Evolutionary conservation across 1,140 invertebrate species (phyloP), one percentile per base, ranked within the genome.

Genomic region (Latrodectus geometricus): DNA sequence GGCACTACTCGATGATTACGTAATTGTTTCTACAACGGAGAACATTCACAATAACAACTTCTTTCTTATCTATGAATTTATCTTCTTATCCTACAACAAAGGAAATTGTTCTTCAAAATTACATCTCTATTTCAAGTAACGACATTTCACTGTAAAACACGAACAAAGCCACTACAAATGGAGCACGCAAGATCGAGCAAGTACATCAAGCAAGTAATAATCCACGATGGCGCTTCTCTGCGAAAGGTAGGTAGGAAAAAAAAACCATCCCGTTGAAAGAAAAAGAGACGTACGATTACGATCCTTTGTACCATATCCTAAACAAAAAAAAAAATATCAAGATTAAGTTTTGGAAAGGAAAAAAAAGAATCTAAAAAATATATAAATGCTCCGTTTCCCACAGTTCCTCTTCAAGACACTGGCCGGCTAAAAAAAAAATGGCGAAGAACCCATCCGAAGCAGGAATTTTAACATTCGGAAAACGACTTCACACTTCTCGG

Each of bases 401-500:
- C 17, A 61, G 54, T 61, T 61, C 54, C 54, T 17, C 17, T 61
- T 61, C 17, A 14, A 11, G 54, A 61, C 54, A 11, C 11, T 17
- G 11, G 2, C 54, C 54, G 17, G 0, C 54, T 61, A 4, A 61
- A 61, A 8, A 56, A 56, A 56, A 61, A 61, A 11, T 11, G 54
- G 17, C 54, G 11, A 61, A 61, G 0, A 61, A 61, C 8, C 17
- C 54, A 61, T 61, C 54, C 54, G 54, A 14, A 2, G 2, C 0
- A 2, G 17, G 54, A 79, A 79, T 79, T 61, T 61, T 77, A 79
- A 79, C 56, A 79, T 79, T 21, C 15, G 77, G 8, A 79, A 76
- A 79, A 69, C 48, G 77, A 69, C 77, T 79, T 79, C 77, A 56
- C 77, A 79, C 77, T 79, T 68, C 61, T 50, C n/a, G 17, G 54